Percentiles rank a stretch among this genome's conserved stretches.
Evolutionary conservation across 2,113 vertebrate genomes (phyloP).

Genomic region (Phodopus roborovskii): DNA sequence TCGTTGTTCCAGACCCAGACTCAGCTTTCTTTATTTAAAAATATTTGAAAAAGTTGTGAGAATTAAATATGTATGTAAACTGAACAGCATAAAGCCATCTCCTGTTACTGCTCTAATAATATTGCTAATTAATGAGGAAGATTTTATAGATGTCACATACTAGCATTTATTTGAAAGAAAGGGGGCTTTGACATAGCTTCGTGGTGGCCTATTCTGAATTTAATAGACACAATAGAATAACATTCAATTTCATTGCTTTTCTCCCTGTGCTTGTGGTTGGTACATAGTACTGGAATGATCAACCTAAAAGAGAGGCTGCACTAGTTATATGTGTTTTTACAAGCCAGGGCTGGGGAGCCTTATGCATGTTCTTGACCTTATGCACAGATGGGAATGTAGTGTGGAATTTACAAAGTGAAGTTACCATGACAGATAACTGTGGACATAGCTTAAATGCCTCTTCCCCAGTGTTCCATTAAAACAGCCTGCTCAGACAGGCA

Average conservation of each 20-base stretch:
- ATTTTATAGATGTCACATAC: not conserved
- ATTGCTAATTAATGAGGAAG: constrained; percentile 10
- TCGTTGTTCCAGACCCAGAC: not conserved
- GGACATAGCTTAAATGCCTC: not conserved
- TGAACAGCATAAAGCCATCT: not conserved
- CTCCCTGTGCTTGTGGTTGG: not conserved
- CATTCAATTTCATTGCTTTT: constrained; percentile 10
- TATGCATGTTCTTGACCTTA: not conserved
- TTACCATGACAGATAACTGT: constrained; percentile 20
- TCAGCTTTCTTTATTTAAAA: not conserved
- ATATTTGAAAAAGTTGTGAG: not conserved
- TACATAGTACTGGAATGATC: not conserved
- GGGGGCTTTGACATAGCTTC: not conserved
- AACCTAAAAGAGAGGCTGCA: not conserved
- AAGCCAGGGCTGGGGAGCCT: not conserved
- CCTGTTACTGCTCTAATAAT: not conserved
- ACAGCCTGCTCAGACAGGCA: constrained; percentile 30
- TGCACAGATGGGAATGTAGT: not conserved
- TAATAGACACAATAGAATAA: not conserved
- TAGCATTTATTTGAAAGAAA: constrained; percentile 22
- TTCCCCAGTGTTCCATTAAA: constrained; percentile 23
- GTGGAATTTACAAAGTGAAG: constrained; percentile 49
- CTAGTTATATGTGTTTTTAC: not conserved
- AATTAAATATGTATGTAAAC: not conserved
- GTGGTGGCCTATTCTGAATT: not conserved